These are phyloP conservation scores for Cisticola juncidis DNA, from an alignment of 2,113 vertebrate genomes.

Conservation along the genomic window DNA sequence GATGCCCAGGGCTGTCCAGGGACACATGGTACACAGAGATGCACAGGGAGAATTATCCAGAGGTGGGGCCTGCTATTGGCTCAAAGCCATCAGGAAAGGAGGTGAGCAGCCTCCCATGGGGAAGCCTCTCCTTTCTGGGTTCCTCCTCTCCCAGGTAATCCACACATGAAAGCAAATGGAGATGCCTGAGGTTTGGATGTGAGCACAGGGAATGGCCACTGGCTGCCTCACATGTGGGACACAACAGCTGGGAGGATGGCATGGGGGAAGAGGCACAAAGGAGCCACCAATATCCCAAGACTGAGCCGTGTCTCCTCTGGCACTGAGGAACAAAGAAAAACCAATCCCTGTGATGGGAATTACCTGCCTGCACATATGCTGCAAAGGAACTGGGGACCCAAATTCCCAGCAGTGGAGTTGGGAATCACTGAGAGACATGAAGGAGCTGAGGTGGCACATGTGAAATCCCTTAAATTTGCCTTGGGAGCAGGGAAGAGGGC, in stretches of 20 bases:
- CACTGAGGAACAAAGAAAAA: neutral
- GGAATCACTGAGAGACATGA: neutral
- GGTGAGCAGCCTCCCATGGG: fast-evolving
- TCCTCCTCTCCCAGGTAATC: neutral
- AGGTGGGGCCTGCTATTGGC: neutral
- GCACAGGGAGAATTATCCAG: too few species aligned
- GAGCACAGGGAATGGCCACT: neutral
- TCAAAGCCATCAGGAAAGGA: neutral
- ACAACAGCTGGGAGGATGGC: fast-evolving
- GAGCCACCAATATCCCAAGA: neutral
- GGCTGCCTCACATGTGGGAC: fast-evolving
- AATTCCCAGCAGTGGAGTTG: neutral
- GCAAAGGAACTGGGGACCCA: neutral
- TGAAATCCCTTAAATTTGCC: neutral
- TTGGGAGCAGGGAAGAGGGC: neutral
- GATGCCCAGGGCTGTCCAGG: neutral
- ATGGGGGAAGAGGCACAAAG: fast-evolving
- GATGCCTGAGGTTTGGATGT: neutral
- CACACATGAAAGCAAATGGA: fast-evolving
- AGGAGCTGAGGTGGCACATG: neutral
- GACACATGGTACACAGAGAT: neutral
- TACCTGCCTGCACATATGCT: fast-evolving
- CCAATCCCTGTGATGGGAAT: neutral
- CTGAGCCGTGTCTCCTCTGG: neutral
- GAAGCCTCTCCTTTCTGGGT: neutral